Base-by-base conservation (phyloP, 2,888 invertebrate species). In the Callosobruchus maculatus region DNA sequence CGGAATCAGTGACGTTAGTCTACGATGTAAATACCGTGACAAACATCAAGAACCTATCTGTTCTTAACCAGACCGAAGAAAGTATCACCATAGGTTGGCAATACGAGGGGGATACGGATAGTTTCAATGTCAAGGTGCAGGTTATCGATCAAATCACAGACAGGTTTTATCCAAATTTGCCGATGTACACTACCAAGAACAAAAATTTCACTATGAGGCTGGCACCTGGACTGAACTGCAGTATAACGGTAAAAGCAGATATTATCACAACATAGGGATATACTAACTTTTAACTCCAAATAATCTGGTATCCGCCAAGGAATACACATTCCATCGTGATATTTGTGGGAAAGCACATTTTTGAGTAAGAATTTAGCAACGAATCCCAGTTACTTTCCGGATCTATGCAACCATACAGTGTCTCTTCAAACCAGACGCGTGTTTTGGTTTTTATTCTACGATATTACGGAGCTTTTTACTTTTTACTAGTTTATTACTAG, bases 1-100 rank as follows among this genome's bases (percentile, higher is more conserved):
- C 94, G 0, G 87, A 89, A 20, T 88, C 91, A 0, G 88, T 88
- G 5, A 88, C 86, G 5, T 83, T 95, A 18, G 87, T 87, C 0
- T 94, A 93, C 83, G 93, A 93, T 80, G 91, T 90, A 0, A 88
- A 90, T 20, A 90, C 92, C 0, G 88, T 93, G 2, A 91, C 91
- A 77, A 88, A 89, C 18, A 88, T 94, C 0, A 87, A 88, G 70
- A 89, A 91, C 78, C 87, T 94, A 0, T 84, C 85, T 69, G 84
- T 91, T 30, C 81, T 86, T 0, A 87, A 88, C 0, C 84, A 86
- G 2, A 90, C 90, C 21, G 88, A 90, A 22, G 88, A 88, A 2
- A 87, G 89, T 0, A 89, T 93, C 0, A 87, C 85, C 0, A 82
- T 95, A 4, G 82, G 87, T 0, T 95, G 95, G 95, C 78, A 80